Evolutionary conservation across 2,888 invertebrate species (phyloP).

Genomic region (Torymus texanus): DNA sequence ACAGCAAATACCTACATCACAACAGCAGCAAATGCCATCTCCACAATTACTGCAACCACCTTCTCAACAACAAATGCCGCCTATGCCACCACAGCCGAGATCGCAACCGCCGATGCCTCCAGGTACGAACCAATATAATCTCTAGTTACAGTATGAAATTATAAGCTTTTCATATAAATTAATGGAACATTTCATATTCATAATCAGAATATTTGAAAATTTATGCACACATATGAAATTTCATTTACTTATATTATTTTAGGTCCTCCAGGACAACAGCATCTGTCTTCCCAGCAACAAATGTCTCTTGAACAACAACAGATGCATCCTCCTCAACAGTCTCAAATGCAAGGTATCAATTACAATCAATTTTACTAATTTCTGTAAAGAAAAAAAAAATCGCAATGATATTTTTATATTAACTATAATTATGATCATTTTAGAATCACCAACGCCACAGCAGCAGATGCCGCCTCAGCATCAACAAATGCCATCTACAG

Average conservation of each 20-base stretch:
- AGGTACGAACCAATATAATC: background rate
- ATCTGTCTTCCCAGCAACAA: constrained; percentile 25
- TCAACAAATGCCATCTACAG: constrained; percentile 34
- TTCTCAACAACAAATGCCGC: constrained; percentile 58
- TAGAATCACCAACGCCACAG: constrained; percentile 29
- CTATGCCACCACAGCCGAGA: constrained; percentile 52
- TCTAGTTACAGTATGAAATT: too few species aligned
- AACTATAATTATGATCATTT: background rate
- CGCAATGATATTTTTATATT: background rate
- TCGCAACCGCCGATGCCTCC: constrained; percentile 30
- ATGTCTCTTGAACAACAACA: constrained; percentile 33
- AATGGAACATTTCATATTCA: background rate
- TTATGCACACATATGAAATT: background rate
- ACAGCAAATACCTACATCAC: constrained; percentile 53
- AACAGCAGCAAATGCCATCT: constrained; percentile 55
- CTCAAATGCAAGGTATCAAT: constrained; percentile 31
- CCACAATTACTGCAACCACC: constrained; percentile 62
- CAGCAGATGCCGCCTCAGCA: constrained; percentile 36
- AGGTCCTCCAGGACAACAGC: constrained; percentile 36
- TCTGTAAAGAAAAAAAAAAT: too few species aligned
- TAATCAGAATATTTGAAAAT: background rate
- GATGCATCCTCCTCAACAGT: constrained; percentile 47
- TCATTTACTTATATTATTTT: background rate
- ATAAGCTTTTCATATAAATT: background rate
- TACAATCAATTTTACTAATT: too few species aligned